These are phyloP conservation scores for Lasioglossum zephyrum DNA, from an alignment of 2,888 invertebrate species.

Conservation along the genomic window DNA sequence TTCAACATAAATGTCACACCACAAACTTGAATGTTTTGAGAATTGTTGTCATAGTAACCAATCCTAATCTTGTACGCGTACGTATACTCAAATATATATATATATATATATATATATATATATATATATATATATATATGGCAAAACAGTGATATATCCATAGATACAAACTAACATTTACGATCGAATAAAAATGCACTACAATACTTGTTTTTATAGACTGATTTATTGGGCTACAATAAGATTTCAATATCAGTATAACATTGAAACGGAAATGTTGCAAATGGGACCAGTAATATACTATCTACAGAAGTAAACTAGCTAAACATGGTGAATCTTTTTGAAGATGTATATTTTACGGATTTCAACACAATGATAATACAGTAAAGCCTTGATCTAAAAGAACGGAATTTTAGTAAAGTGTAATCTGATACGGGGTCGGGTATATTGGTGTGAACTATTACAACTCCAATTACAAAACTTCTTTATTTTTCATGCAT, in stretches of 20 bases:
- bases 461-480: no score
- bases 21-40: slow-evolving; percentile 53
- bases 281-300: slow-evolving; percentile 14
- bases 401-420: no score
- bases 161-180: background rate
- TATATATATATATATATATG: background rate
- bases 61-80: background rate
- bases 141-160: no score
- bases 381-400: no score
- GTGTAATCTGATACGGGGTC: no score
- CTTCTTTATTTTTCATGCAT: no score
- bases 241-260: slow-evolving; percentile 29
- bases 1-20: slow-evolving; percentile 7
- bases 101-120: background rate
- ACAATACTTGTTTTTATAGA: slow-evolving; percentile 20
- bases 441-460: no score
- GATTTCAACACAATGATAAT: slow-evolving; percentile 9
- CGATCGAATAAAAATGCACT: background rate
- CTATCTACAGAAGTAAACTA: slow-evolving; percentile 23
- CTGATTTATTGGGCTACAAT: slow-evolving; percentile 27
- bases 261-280: background rate
- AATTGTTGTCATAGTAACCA: slow-evolving; percentile 57
- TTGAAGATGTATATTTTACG: background rate
- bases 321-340: background rate
- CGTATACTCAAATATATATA: no score